Conservation (phyloP, 2,113 vertebrate genomes). For the Pangasianodon hypophthalmus region DNA sequence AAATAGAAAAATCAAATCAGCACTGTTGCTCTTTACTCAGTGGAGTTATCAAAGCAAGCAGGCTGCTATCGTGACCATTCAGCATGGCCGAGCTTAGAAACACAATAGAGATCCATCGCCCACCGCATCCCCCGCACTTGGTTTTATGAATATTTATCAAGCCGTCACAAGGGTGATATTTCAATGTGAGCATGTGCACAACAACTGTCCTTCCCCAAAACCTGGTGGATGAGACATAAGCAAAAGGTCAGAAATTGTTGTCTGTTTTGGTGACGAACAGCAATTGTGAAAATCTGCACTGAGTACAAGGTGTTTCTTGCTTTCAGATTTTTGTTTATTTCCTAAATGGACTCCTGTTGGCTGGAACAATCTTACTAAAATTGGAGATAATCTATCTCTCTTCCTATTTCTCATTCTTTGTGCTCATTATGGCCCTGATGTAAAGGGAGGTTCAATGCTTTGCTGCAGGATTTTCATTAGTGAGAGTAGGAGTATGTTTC, state of each 20-base stretch:
- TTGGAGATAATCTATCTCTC: constrained; percentile 12
- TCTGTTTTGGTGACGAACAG: neutral
- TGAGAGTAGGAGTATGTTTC: constrained; percentile 17
- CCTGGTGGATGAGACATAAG: neutral
- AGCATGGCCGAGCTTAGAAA: constrained; percentile 59
- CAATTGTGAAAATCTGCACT: neutral
- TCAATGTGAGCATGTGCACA: constrained; percentile 62
- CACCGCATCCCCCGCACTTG: constrained; percentile 41
- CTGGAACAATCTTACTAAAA: neutral
- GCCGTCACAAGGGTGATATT: constrained; percentile 64
- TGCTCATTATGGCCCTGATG: neutral
- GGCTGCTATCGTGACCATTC: constrained; percentile 59
- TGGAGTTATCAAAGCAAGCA: constrained; percentile 62
- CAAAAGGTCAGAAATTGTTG: neutral
- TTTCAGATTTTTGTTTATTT: constrained; percentile 3
- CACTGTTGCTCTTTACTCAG: constrained; percentile 31
- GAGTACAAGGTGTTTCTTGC: neutral
- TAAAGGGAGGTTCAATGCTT: constrained; percentile 23
- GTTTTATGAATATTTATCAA: constrained; percentile 72
- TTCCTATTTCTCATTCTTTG: constrained; percentile 1
- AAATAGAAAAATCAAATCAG: constrained; percentile 22
- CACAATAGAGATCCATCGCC: constrained; percentile 64
- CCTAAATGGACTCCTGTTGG: neutral
- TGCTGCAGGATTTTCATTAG: constrained; percentile 39
- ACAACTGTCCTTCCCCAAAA: neutral